phyloP scores from a whole-genome alignment of 2,888 invertebrate genomes.

The Lampropteryx suffumata region DNA sequence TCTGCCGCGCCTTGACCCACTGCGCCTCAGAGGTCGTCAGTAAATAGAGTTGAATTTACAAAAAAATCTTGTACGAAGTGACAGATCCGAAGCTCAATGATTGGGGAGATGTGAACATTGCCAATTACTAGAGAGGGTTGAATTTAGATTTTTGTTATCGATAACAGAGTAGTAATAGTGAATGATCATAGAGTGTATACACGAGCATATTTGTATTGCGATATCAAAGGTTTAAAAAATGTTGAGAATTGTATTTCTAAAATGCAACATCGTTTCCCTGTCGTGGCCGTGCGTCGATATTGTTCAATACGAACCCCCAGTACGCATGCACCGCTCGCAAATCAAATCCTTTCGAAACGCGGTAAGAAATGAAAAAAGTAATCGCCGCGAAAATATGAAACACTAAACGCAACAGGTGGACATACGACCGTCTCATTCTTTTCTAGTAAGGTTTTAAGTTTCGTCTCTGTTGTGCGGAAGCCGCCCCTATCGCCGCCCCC shows the following conservation, averaged over 20 bases:
- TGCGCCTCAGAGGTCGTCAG: too few species aligned
- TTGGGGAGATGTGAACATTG: too few species aligned
- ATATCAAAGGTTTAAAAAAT: slow-evolving; percentile 10
- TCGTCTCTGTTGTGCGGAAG: slow-evolving; percentile 75
- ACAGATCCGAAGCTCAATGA: too few species aligned
- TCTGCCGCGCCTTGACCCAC: too few species aligned
- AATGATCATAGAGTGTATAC: too few species aligned
- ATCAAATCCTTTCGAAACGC: slow-evolving; percentile 69
- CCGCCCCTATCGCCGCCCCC: slow-evolving; percentile 80
- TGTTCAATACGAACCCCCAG: slow-evolving; percentile 65
- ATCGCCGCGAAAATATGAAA: slow-evolving; percentile 74
- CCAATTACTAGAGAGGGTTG: too few species aligned
- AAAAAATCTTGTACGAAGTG: too few species aligned
- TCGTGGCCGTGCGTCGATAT: slow-evolving; percentile 52
- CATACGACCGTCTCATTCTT: slow-evolving; percentile 80
- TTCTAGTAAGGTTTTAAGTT: slow-evolving; percentile 72
- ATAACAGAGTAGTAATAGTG: too few species aligned
- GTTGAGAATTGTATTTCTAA: slow-evolving; percentile 38
- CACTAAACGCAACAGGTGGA: slow-evolving; percentile 78
- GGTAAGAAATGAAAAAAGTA: slow-evolving; percentile 76
- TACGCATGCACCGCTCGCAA: slow-evolving; percentile 71
- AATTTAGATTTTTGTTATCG: too few species aligned
- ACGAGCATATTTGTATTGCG: slow-evolving; percentile 3
- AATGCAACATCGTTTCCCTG: slow-evolving; percentile 52
- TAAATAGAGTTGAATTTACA: too few species aligned